phyloP scores from a whole-genome alignment of 2,888 invertebrate genomes.

The Coenonympha arcania region DNA sequence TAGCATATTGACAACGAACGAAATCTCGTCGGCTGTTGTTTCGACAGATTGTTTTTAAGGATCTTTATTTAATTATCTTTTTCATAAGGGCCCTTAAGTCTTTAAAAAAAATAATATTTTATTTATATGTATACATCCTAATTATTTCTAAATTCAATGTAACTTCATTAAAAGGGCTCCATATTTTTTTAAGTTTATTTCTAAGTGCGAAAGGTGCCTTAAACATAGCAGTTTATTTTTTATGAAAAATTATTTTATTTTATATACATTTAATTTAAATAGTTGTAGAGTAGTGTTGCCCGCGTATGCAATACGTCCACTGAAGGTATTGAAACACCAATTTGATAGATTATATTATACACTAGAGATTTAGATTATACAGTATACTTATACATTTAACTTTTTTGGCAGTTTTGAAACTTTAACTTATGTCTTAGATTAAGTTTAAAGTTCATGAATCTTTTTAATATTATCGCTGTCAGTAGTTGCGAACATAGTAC shows the following conservation, averaged over 20 bases:
- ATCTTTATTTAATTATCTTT: conserved; percentile 2
- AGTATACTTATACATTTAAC: neutral
- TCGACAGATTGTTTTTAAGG: conserved; percentile 15
- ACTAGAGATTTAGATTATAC: conserved; percentile 10
- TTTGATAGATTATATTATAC: conserved; percentile 43
- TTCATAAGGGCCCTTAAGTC: conserved; percentile 8
- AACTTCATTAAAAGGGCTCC: neutral
- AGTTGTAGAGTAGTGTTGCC: conserved; percentile 40
- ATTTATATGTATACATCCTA: neutral
- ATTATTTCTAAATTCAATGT: neutral
- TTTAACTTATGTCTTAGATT: neutral
- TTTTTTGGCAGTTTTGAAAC: neutral
- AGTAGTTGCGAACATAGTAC: too few relatives aligned
- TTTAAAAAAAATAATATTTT: neutral
- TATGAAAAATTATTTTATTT: conserved; percentile 18
- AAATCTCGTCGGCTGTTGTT: conserved; percentile 18
- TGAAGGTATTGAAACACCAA: conserved; percentile 71
- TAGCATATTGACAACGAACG: conserved; percentile 18
- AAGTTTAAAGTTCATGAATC: neutral
- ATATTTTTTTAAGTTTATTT: conserved; percentile 2
- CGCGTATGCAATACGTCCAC: conserved; percentile 67
- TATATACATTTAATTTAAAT: conserved; percentile 18
- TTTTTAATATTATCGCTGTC: too few relatives aligned
- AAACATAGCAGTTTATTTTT: conserved; percentile 15
- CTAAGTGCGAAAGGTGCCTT: conserved; percentile 25